These are phyloP conservation scores for Aleiodes alternator DNA, from an alignment of 2,888 invertebrate genomes.

Conservation along the genomic window DNA sequence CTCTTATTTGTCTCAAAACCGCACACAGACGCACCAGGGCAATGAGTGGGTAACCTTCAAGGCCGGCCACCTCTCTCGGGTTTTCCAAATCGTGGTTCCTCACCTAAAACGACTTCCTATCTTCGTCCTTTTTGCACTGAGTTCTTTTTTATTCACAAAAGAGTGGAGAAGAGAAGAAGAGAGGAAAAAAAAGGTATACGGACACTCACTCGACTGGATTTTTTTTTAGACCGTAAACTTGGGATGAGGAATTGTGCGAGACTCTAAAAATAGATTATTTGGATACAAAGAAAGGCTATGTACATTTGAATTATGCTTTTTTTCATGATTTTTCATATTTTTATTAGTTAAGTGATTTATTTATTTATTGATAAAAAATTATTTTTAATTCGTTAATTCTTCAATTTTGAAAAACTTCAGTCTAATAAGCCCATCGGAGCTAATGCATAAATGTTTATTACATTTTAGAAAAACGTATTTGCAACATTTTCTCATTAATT, in stretches of 20 bases:
- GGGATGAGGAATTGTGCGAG: neutral
- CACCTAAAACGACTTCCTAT: slow-evolving; percentile 66
- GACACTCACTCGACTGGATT: slow-evolving; percentile 11
- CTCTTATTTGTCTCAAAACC: slow-evolving; percentile 40
- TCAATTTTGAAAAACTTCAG: too few species aligned
- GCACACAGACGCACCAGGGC: slow-evolving; percentile 28
- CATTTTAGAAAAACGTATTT: too few species aligned
- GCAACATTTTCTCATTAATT: too few species aligned
- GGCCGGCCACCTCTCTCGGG: slow-evolving; percentile 65
- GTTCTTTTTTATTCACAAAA: slow-evolving; percentile 9
- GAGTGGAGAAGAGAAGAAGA: neutral
- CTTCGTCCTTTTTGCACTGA: slow-evolving; percentile 61
- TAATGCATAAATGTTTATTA: too few species aligned
- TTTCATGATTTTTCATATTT: slow-evolving; percentile 1
- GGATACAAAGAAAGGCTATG: neutral
- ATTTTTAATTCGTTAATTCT: too few species aligned
- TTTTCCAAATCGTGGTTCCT: slow-evolving; percentile 70
- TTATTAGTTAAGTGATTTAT: neutral
- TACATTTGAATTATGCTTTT: neutral
- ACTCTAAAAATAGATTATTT: neutral
- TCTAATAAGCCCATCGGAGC: too few species aligned
- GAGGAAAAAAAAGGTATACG: neutral
- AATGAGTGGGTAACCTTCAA: slow-evolving; percentile 60
- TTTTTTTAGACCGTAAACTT: neutral
- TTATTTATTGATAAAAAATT: too few species aligned